Evolutionary conservation across 2,797 vertebrate genomes (phyloP).

Genomic region (Sternotherus odoratus): DNA sequence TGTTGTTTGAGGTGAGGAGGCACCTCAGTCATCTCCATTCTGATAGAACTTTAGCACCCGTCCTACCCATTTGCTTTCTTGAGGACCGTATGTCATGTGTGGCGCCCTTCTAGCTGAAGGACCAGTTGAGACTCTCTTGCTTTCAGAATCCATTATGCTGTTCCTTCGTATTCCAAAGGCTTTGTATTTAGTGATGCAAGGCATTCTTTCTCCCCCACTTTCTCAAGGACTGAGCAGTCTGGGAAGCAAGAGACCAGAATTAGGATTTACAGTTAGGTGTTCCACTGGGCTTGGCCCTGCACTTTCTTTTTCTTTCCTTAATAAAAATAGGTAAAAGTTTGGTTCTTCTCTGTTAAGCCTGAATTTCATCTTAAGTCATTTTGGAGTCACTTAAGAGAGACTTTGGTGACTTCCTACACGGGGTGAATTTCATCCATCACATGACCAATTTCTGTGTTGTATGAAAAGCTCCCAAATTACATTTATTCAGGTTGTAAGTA

Average conservation of each 20-base stretch:
- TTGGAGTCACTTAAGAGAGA: background rate
- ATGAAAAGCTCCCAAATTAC: background rate
- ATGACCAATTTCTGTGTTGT: background rate
- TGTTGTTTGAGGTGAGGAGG: background rate
- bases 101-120: background rate
- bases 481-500: background rate
- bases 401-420: background rate
- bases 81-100: rapidly evolving
- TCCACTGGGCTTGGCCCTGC: background rate
- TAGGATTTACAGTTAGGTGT: background rate
- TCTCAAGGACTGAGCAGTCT: slow-evolving; percentile 9
- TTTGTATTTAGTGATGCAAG: background rate
- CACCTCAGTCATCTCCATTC: background rate
- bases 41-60: background rate
- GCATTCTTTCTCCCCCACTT: background rate
- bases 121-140: background rate
- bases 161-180: background rate
- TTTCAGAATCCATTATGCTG: background rate
- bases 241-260: background rate
- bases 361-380: background rate
- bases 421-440: rapidly evolving
- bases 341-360: background rate
- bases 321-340: background rate
- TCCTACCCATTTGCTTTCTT: background rate
- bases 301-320: background rate